These are phyloP conservation scores for Colinus virginianus DNA, from an alignment of 2,113 vertebrate species.

Conservation along the genomic window DNA sequence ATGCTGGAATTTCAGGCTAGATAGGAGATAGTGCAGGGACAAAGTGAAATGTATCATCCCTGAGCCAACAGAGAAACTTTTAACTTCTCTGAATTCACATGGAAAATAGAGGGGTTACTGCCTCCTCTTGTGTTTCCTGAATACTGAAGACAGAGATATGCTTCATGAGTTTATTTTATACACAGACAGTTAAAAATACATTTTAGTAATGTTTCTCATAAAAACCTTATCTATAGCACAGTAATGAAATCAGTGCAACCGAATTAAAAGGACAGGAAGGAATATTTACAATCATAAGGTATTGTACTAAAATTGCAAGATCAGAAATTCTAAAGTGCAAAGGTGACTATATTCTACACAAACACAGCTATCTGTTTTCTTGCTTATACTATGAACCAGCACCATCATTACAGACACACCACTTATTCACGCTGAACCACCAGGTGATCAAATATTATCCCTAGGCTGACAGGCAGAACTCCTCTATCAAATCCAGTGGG, in stretches of 20 bases:
- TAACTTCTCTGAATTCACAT: background rate
- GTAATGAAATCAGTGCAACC: slow-evolving; percentile 31
- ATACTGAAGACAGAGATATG: background rate
- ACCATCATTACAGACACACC: background rate
- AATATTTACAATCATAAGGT: slow-evolving; percentile 38
- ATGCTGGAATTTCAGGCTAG: background rate
- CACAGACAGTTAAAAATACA: slow-evolving; percentile 3
- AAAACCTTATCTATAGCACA: slow-evolving; percentile 25
- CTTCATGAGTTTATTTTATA: slow-evolving; percentile 22
- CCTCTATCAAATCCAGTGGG: background rate
- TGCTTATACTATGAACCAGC: background rate
- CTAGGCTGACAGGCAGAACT: slow-evolving; percentile 12
- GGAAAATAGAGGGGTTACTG: background rate
- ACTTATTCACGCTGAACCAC: background rate
- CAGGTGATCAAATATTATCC: background rate
- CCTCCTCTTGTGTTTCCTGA: background rate
- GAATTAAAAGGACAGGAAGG: background rate
- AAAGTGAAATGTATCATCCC: background rate
- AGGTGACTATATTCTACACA: background rate
- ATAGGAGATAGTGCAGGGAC: background rate
- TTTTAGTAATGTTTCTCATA: slow-evolving; percentile 7
- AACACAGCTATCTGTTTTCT: background rate
- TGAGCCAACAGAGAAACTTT: background rate
- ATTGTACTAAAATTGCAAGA: background rate
- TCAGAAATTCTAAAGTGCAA: slow-evolving; percentile 31